phyloP scores from a whole-genome alignment of 2,113 vertebrate species.

The Apodemus sylvaticus region DNA sequence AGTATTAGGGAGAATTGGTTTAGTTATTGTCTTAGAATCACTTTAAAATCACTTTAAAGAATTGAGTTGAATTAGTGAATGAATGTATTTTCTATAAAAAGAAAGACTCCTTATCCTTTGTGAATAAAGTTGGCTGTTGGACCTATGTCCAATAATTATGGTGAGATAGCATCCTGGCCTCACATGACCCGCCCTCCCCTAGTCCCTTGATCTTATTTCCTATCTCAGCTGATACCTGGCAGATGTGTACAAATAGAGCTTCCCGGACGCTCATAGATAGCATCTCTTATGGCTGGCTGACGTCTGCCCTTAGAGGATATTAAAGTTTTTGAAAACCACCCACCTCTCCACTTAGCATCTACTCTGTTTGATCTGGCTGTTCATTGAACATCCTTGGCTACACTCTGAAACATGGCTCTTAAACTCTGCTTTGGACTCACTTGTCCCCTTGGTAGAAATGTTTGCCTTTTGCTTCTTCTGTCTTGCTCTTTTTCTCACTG shows the following conservation, averaged over 20 bases:
- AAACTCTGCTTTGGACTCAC: background rate
- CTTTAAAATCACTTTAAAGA: slow-evolving; percentile 35
- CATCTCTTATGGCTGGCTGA: background rate
- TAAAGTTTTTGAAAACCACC: background rate
- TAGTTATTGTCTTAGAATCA: background rate
- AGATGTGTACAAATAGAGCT: background rate
- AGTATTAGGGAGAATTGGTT: background rate
- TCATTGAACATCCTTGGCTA: background rate
- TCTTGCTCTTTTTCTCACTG: background rate
- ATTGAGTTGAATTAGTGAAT: background rate
- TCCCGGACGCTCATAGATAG: background rate
- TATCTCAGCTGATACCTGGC: background rate
- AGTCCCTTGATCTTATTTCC: background rate
- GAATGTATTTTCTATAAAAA: background rate
- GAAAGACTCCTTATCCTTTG: background rate
- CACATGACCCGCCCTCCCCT: background rate
- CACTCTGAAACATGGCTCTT: background rate
- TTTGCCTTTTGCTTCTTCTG: background rate
- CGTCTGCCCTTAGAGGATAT: background rate
- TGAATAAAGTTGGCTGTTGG: background rate
- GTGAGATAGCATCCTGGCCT: background rate
- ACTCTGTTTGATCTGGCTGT: background rate
- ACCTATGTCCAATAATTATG: background rate
- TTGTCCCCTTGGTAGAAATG: background rate
- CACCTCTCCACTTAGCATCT: background rate